Evolutionary conservation across 2,888 invertebrate species (phyloP), one percentile per base, ranked within the genome.

Genomic region (Hyppa rectilinea): DNA sequence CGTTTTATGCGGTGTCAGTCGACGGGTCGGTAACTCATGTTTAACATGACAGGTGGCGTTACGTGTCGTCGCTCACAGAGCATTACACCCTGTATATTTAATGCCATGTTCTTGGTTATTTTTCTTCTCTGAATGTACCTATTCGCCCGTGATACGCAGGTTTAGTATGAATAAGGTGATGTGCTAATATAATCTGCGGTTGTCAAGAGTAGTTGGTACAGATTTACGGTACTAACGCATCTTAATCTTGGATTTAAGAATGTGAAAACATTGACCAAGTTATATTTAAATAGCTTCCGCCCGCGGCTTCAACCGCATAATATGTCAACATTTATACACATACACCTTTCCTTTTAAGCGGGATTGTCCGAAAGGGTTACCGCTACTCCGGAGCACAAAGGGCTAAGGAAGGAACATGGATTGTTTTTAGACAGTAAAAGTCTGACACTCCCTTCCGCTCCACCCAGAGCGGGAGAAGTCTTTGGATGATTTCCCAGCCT

Each of bases 11-110:
- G 52, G 29, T 81, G 78, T 77, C 71, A 71, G 66, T 81, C 63
- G 70, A 26, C 58, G 66, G 71, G 60, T 67, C 55, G 52, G 78
- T 81, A 77, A 71, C 52, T 71, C 78, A 77, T 71, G 60, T 76
- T 81, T 60, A 81, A 66, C 77, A 67, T 63, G 81, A 61, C 81
- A 77, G 78, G 60, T 77, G 81, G 81, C 65, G 66, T 53, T 61
- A 69, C 31, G 29, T 71, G 66, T 61, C 76, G 29, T 53, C 50
- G 62, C 55, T 80, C 60, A 59, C 50, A 65, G 61, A 56, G 47
- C n/a, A 62, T 74, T 79, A 80, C 45, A 67, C 12, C 10, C 23
- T 60, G 75, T 73, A 45, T 62, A 43, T 73, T 60, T 79, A 59
- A 79, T 62, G 53, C 59, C 73, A 53, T 53, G 40, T 31, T 53